A percentile compares a stretch with the other conserved stretches of the same genome.
These are phyloP conservation scores for Sebastolobus alascanus DNA, from an alignment of 2,797 vertebrate genomes.

Conservation along the genomic window DNA sequence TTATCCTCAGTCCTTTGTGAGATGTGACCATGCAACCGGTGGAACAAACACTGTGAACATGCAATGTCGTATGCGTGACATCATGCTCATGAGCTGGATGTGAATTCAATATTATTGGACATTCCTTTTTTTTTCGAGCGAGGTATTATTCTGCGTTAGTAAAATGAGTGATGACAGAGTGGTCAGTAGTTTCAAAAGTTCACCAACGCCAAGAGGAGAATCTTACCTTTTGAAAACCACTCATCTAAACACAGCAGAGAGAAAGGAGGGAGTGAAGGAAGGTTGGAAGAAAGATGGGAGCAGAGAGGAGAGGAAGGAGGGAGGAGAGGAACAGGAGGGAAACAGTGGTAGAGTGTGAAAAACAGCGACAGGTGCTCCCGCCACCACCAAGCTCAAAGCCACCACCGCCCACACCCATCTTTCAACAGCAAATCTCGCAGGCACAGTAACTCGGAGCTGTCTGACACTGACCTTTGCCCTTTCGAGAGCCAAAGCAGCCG, in stretches of 20 bases:
- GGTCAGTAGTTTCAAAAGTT: conserved; percentile 33
- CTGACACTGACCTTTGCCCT: conserved; percentile 92
- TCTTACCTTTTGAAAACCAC: conserved; percentile 99
- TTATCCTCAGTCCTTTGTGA: conserved; percentile 31
- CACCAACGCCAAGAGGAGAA: conserved; percentile 72
- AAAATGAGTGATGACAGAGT: conserved; percentile 37
- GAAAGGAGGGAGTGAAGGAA: conserved; percentile 73
- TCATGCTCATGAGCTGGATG: conserved; percentile 54
- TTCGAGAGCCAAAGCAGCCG: conserved; percentile 96
- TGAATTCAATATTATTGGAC: conserved; percentile 4
- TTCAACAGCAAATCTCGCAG: conserved; percentile 48
- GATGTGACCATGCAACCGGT: conserved; percentile 57
- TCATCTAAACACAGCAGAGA: conserved; percentile 88
- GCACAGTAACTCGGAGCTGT: conserved; percentile 11
- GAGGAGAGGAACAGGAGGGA: conserved; percentile 65
- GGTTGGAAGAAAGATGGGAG: conserved; percentile 61
- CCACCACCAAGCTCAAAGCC: conserved; percentile 77
- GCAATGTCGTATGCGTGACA: conserved; percentile 52
- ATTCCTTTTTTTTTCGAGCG: conserved; percentile 10
- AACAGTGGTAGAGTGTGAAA: conserved; percentile 81
- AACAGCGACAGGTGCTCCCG: conserved; percentile 77
- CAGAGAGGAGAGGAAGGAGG: conserved; percentile 65
- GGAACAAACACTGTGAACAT: conserved; percentile 63
- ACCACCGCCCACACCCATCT: conserved; percentile 46
- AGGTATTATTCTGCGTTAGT: conserved; percentile 53